Evolutionary conservation across 2,888 invertebrate species (phyloP).

Genomic region (Stramonita haemastoma): DNA sequence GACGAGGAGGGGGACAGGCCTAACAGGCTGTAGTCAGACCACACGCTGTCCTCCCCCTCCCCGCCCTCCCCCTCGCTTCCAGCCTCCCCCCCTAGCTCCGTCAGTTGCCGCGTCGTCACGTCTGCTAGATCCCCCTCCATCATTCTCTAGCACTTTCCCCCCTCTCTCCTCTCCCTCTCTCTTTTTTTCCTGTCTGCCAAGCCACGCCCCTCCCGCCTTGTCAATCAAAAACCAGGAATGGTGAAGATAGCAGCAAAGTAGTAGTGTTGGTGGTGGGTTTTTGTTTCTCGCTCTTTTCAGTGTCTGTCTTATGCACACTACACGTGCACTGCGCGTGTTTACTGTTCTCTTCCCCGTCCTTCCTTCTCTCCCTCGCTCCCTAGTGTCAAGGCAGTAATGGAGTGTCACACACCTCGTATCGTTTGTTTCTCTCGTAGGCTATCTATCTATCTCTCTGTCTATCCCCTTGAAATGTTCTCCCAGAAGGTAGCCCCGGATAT

Average conservation of each 20-base stretch:
- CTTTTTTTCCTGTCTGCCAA: background rate
- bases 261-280: too few species aligned
- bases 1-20: too few species aligned
- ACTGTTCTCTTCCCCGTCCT: background rate
- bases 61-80: background rate
- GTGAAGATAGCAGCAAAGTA: too few species aligned
- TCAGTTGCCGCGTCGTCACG: background rate
- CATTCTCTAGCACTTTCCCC: background rate
- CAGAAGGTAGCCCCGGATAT: too few species aligned
- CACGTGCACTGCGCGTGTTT: too few species aligned
- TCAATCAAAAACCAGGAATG: too few species aligned
- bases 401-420: too few species aligned
- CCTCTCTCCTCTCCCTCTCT: background rate
- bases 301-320: background rate
- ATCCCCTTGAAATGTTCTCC: too few species aligned
- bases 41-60: background rate
- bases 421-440: too few species aligned
- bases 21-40: background rate
- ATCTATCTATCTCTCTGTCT: too few species aligned
- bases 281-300: too few species aligned
- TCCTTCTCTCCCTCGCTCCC: background rate
- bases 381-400: background rate
- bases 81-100: background rate
- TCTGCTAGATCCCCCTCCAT: slow-evolving; percentile 28
- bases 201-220: too few species aligned